A percentile compares a stretch with the other conserved stretches of the same genome.
phyloP scores from a whole-genome alignment of 2,113 vertebrate species.

The Vombatus ursinus region DNA sequence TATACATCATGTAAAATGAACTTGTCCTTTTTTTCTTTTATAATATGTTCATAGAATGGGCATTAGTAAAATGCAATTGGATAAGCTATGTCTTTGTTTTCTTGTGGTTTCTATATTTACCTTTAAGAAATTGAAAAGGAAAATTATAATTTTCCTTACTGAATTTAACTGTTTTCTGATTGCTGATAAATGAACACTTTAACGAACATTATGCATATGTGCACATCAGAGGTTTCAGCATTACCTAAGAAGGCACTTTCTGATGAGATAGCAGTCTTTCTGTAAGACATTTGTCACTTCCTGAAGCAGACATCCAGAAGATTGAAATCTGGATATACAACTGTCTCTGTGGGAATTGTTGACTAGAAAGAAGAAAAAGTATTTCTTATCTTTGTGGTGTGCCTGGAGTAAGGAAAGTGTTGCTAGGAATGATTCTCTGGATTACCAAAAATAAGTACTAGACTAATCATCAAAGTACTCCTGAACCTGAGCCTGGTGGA shows the following conservation, averaged over 20 bases:
- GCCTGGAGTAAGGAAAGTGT: neutral
- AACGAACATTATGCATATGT: neutral
- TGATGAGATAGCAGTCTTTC: neutral
- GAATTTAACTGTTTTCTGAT: neutral
- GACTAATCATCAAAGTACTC: neutral
- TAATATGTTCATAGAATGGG: neutral
- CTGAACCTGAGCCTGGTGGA: neutral
- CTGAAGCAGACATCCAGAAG: neutral
- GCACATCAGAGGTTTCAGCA: neutral
- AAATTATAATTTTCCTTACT: neutral
- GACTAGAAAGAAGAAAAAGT: neutral
- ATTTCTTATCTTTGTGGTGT: neutral
- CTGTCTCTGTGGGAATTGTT: neutral
- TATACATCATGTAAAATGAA: neutral
- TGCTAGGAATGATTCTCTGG: neutral
- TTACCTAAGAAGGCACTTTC: neutral
- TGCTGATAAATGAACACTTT: neutral
- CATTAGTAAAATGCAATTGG: neutral
- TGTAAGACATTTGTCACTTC: neutral
- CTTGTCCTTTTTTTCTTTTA: neutral
- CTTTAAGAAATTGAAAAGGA: neutral
- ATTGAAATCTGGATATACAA: neutral
- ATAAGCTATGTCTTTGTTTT: neutral
- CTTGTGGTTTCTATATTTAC: neutral
- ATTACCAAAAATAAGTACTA: neutral